Evolutionary conservation across 1,140 invertebrate species (phyloP), one percentile per base, ranked within the genome.

Genomic region (Myzus persicae): DNA sequence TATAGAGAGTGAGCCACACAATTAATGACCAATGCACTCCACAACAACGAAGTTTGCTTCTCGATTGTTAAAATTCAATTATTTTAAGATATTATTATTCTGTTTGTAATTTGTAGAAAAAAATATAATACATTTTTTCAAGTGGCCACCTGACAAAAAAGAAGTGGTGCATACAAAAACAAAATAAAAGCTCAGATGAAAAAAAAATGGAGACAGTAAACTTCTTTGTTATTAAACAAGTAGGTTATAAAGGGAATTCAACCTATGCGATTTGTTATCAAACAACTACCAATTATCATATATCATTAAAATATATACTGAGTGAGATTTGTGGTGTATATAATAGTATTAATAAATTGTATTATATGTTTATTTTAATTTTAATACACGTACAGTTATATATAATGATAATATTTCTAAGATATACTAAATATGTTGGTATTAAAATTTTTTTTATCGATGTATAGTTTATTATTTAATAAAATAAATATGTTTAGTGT

Each of bases 1-100:
- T 89, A 89, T 89, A 67, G 18, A 89, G 54, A 36, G 46, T 48
- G 20, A 51, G 54, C 87, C n/a, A 89, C 54, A 89, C 51, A 89
- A 89, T 89, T 89, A 89, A 89, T 89, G 46, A 51, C 46, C 46
- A 20, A 51, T 51, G 46, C 46, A 38, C 7, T 38, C 22, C 87
- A 31, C 2, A 87, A 87, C 44, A 87, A 87, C 42, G 42, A 46
- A 31, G 42, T 31, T 87, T 20, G 20, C 22, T 51, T 51, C 46
- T 20, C 20, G 20, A 46, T 38, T 89, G 46, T 89, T 48, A 88
- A 89, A 51, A 36, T 40, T 20, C 11, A 38, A 51, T 54, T n/a
- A 38, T n/a, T 54, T 54, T 14, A 89, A 3, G 46, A 24, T n/a
- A 44, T 6, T 87, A 85, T 48, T 36, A 54, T 51, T 89, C 26